Base-by-base conservation (phyloP, 2,888 invertebrate genomes). In the Tromatobia lineatoria region DNA sequence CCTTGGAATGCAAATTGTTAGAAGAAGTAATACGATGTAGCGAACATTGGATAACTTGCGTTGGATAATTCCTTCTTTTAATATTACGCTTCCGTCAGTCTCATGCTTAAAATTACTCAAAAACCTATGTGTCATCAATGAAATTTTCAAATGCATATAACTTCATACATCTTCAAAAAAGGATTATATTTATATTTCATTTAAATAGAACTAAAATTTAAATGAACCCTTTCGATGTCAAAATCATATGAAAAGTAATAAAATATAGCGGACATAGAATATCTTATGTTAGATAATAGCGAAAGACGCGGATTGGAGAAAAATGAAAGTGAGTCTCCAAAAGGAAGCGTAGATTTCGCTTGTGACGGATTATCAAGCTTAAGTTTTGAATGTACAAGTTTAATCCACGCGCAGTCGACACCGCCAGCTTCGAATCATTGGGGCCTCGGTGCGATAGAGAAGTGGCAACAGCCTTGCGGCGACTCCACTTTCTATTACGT, bases 401-500 rank as follows among this genome's bases (percentile, higher is more conserved):
- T 57, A 29, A 29, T 15, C 11, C 25, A 15, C 29, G 13, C 4
- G 59, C 29, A 29, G 29, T 29, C 2, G 10, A 38, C 38, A 18
- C 23, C 6, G 8, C 15, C n/a, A 29, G 59, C 18, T 50, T 18
- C 54, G 54, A 8, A 11, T 61, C 61, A 61, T 34, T 38, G 61
- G 23, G 61, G 7, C 76, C 85, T 78, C 84, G 70, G 79, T 84
- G 64, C 61, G 78, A 71, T 67, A 77, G 67, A 82, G 77, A 84
- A 84, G 81, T 89, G 87, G 88, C 85, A 89, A 88, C 88, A 90
- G 90, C 90, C 91, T 91, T 90, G 90, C 86, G 79, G 77, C 69
- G 88, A 80, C 89, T 89, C 89, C 88, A 90, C 91, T 91, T 90
- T 91, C 91, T 90, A 90, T 91, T 91, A 89, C 90, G 90, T 90